These are phyloP conservation scores for Cylindroiulus punctatus DNA, from an alignment of 2,888 invertebrate genomes.

Conservation along the genomic window DNA sequence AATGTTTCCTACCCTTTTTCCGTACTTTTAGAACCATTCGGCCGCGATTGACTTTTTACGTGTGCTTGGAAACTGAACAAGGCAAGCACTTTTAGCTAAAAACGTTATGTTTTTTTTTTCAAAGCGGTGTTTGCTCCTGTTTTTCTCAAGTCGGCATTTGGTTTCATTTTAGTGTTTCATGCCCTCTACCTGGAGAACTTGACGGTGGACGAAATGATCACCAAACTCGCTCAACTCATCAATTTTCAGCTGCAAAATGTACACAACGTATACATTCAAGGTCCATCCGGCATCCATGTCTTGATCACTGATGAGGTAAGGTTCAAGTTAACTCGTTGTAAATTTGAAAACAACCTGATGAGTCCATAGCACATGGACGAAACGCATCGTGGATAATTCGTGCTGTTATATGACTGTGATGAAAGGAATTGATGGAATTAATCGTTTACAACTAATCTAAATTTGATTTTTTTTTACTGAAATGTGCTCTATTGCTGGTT, in stretches of 20 bases:
- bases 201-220: conserved; percentile 74
- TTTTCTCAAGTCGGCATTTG: not conserved
- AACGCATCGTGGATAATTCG: too few species aligned
- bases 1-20: too few species aligned
- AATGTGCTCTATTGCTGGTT: too few species aligned
- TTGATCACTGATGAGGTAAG: conserved; percentile 82
- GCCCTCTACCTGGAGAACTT: conserved; percentile 81
- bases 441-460: too few species aligned
- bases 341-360: not conserved
- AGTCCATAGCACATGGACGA: too few species aligned
- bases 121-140: not conserved
- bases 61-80: conserved; percentile 74
- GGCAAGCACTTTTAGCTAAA: too few species aligned
- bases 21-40: conserved; percentile 71
- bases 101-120: too few species aligned
- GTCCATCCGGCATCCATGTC: conserved; percentile 85
- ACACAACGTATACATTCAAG: conserved; percentile 77
- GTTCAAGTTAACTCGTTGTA: not conserved
- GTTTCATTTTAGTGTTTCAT: conserved; percentile 74
- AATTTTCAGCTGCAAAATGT: conserved; percentile 67
- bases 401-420: too few species aligned
- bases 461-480: too few species aligned
- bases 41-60: conserved; percentile 85
- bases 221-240: conserved; percentile 74
- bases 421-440: too few species aligned